Base-by-base conservation (phyloP, 2,797 vertebrate species). In the Hemitrygon akajei region DNA sequence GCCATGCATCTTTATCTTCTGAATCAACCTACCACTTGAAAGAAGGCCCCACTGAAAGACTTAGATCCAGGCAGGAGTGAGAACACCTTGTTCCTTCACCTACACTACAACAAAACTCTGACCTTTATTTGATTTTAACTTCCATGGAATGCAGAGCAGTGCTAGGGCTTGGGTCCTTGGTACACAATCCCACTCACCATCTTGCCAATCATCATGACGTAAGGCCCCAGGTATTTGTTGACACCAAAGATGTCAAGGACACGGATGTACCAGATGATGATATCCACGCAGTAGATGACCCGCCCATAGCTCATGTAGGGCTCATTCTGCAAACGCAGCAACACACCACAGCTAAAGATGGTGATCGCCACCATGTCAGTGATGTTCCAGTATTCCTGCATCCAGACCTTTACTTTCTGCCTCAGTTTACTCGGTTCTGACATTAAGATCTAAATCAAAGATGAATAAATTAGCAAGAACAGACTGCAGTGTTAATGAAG, bases 131-230 rank as follows among this genome's bases (percentile, higher is more conserved):
- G 16, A n/a, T 30, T 18, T 10, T 14, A 69, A n/a, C 10, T 3
- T 81, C 40, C 16, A 66, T 66, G 0, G 60, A 66, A 89, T 3
- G 60, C 34, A 66, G 7, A 63, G 1, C 60, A 34, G n/a, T 1
- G 7, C 47, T 47, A 47, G n/a, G 1, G 11, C 3, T 86, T 60
- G 10, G 6, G 56, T 14, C 27, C 27, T 11, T 30, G 47, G 27
- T 30, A 27, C 6, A 0, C 2, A 11, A 27, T 3, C 58, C 34
- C 30, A 89, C 96, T 97, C 96, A 99, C 99, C 99, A 99, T 99
- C 96, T 99, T 99, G 84, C 99, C 99, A 94, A 99, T 99, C 99
- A 99, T 99, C 99, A 99, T 99, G 95, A 99, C 99, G 18, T 99
- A 99, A 71, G 99, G 99, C 94, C 99, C 99, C 94, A 99, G 96